Base-by-base conservation (phyloP, 2,797 vertebrate genomes). In the Spatula versicolor region DNA sequence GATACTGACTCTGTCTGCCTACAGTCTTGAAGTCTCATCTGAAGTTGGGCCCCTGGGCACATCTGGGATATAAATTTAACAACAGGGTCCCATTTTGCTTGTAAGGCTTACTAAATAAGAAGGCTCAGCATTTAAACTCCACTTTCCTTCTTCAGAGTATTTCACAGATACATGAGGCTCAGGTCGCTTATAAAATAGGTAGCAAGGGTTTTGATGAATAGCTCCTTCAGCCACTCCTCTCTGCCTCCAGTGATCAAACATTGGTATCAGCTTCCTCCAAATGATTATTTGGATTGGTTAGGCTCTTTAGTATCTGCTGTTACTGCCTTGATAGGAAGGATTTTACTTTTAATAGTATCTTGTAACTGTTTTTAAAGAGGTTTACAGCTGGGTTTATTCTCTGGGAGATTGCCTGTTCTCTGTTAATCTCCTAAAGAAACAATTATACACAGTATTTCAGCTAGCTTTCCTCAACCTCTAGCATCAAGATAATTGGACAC, bases 401-500 rank as follows among this genome's bases (percentile, higher is more conserved):
- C 67, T 77, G 58, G 64, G 83, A 95, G 52, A 77, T 8, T 55
- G 85, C 31, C 64, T 67, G 30, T 13, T 87, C 92, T 62, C 75
- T 87, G 64, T 35, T 94, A 82, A 91, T 93, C 90, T 94, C 71
- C 83, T 86, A 30, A 6, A 82, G 94, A 92, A 95, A 91, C 85
- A 60, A 55, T 69, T 93, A 94, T 77, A 48, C 54, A 39, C 13
- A 37, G 55, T 62, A 55, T 83, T 94, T 83, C 93, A 90, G 94
- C 66, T 55, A 85, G 68, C 18, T 82, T 74, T 96, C 33, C 82
- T 86, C 80, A 58, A 90, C 74, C 77, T 92, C 90, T 74, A 52
- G 14, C 78, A 68, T 69, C 52, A 37, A 86, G 62, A 58, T 92
- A 92, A 95, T 79, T 54, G 80, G 83, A 82, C 88, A 71, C 3